phyloP scores from a whole-genome alignment of 2,888 invertebrate species.

The Malthinus seriepunctatus region DNA sequence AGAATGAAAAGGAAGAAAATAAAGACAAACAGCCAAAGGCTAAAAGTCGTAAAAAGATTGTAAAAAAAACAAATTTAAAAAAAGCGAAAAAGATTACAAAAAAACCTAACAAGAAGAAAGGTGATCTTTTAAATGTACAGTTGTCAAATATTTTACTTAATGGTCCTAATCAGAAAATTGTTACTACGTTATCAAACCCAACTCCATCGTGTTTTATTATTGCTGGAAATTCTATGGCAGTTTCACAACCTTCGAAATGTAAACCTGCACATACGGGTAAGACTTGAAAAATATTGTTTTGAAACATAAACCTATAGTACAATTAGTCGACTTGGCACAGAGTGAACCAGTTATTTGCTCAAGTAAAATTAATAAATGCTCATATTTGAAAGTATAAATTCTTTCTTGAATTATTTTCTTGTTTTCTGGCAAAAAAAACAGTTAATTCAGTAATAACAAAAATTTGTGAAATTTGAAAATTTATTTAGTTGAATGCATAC shows the following conservation, averaged over 20 bases:
- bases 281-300: not conserved
- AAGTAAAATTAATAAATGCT: too few relatives aligned
- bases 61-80: constrained; percentile 5
- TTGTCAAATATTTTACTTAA: constrained; percentile 12
- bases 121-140: constrained; percentile 11
- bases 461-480: too few relatives aligned
- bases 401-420: too few relatives aligned
- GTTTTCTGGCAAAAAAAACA: too few relatives aligned
- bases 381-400: too few relatives aligned
- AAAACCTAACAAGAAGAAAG: constrained; percentile 3
- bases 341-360: too few relatives aligned
- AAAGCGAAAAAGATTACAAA: not conserved
- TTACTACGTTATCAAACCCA: constrained; percentile 5
- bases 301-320: not conserved
- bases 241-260: constrained; percentile 2
- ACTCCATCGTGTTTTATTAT: constrained; percentile 17
- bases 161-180: not conserved
- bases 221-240: constrained; percentile 9
- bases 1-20: constrained; percentile 6
- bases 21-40: not conserved
- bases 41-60: not conserved
- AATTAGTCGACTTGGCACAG: not conserved
- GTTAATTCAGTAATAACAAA: too few relatives aligned
- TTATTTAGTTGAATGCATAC: too few relatives aligned
- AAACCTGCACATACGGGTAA: constrained; percentile 10